Evolutionary conservation across 2,113 vertebrate species (phyloP), one percentile per base, ranked within the genome.

Genomic region (Semnornis frantzii): DNA sequence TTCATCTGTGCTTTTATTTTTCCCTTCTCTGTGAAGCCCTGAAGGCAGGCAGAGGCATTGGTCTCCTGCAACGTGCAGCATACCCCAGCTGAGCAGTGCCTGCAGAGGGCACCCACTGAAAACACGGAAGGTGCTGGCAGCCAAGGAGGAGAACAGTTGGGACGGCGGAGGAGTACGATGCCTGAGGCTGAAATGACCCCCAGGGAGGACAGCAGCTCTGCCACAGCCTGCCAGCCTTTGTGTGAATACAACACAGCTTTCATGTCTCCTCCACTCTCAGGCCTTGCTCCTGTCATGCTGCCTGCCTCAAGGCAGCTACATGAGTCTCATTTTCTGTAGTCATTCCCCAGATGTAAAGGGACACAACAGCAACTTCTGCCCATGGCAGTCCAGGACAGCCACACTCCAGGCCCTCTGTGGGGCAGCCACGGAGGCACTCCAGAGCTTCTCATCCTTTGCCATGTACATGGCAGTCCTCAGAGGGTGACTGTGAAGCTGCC

Each of bases 131-230:
- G 14, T 42, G 19, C 72, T 63, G 50, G n/a, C 34, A 90, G 72
- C 63, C 0, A 1, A 30, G 33, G 37, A 2, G 33, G 37, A 2
- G 44, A 54, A 58, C 1, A 2, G 31, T 21, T 4, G 1, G 64
- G 27, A 14, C 75, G 52, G 12, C 57, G 52, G 62, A 75, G 63
- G 27, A 37, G 4, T 24, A 28, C 60, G 50, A 18, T 55, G 20
- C 42, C 57, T 70, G 44, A 70, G 15, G 13, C n/a, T 63, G 60
- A 58, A 37, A 62, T 9, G 25, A 58, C 24, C 39, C 12, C 16
- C 0, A 0, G 12, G 12, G 11, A 12, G 13, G 65, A 14, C 23
- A 15, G 59, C 30, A 75, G 63, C 44, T 84, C 30, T 50, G 28
- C 39, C 42, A 81, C 59, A 63, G 30, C 58, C 55, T 88, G 46